phyloP scores from a whole-genome alignment of 2,797 vertebrate species.

The Philypnodon macrostomus region DNA sequence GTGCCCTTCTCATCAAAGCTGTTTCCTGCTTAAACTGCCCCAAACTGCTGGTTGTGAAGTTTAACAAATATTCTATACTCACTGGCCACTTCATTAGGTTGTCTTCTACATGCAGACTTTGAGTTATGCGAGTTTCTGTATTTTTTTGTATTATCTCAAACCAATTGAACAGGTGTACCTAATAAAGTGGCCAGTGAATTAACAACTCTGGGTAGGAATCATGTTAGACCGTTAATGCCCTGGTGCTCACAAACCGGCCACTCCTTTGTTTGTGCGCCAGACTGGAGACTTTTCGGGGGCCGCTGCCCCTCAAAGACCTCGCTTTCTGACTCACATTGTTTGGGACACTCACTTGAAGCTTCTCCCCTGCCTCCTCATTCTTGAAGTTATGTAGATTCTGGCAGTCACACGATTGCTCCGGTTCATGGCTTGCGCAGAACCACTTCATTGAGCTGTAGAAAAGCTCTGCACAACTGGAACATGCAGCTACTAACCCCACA shows the following conservation, averaged over 20 bases:
- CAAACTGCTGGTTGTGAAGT: background rate
- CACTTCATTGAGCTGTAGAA: constrained; percentile 61
- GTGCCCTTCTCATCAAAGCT: constrained; percentile 9
- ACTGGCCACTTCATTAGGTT: too few species aligned
- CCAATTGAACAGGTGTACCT: background rate
- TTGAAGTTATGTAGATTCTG: constrained; percentile 34
- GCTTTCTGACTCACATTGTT: constrained; percentile 27
- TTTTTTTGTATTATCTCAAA: too few species aligned
- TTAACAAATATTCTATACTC: background rate
- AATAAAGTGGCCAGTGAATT: too few species aligned
- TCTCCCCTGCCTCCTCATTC: background rate
- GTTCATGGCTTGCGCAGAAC: constrained; percentile 21
- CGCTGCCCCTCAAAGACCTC: constrained; percentile 11
- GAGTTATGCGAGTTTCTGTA: too few species aligned
- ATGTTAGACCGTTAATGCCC: constrained; percentile 43
- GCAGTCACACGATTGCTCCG: constrained; percentile 7
- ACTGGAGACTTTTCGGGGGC: constrained; percentile 22
- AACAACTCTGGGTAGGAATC: background rate
- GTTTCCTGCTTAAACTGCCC: constrained; percentile 24
- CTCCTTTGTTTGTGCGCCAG: constrained; percentile 17
- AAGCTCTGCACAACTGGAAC: constrained; percentile 82
- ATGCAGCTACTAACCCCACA: constrained; percentile 80
- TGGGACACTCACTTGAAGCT: rapidly evolving
- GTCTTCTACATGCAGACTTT: too few species aligned
- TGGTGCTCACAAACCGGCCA: constrained; percentile 21